These are phyloP conservation scores for Karalla daura DNA, from an alignment of 2,797 vertebrate genomes.

Conservation along the genomic window DNA sequence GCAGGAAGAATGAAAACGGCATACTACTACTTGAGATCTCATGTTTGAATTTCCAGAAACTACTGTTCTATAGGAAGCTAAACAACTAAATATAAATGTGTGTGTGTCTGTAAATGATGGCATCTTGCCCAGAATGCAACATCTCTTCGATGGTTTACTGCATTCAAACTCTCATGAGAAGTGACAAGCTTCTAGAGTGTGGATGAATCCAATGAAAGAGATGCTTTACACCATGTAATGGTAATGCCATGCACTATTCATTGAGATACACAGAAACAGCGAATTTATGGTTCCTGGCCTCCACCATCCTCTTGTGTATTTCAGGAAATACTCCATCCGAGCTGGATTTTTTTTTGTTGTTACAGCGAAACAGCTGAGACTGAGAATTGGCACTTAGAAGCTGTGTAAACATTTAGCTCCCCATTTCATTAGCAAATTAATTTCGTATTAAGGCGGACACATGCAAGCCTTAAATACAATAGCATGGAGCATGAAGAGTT, in stretches of 20 bases:
- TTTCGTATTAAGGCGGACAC: neutral
- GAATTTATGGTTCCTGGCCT: neutral
- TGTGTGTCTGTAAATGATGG: slow-evolving; percentile 14
- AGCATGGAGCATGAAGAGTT: neutral
- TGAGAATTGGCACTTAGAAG: neutral
- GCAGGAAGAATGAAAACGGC: too few relatives aligned
- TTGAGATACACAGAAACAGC: neutral
- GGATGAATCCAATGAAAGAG: slow-evolving; percentile 7
- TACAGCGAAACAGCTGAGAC: slow-evolving; percentile 7
- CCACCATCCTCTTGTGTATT: neutral
- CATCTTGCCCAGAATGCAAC: neutral
- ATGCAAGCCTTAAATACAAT: slow-evolving; percentile 1
- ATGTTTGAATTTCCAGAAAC: too few relatives aligned
- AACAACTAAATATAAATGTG: too few relatives aligned
- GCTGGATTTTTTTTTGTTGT: neutral
- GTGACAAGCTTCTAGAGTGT: neutral
- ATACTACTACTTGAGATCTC: too few relatives aligned
- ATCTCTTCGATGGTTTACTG: slow-evolving; percentile 9
- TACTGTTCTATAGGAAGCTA: too few relatives aligned
- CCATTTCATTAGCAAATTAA: neutral
- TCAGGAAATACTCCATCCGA: slow-evolving; percentile 8
- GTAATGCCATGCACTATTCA: neutral
- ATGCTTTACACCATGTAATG: slow-evolving; percentile 5
- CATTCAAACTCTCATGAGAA: slow-evolving; percentile 3
- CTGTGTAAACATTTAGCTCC: neutral